These are phyloP conservation scores for Emydura subglobosa DNA, from an alignment of 2,113 vertebrate genomes.

Conservation along the genomic window DNA sequence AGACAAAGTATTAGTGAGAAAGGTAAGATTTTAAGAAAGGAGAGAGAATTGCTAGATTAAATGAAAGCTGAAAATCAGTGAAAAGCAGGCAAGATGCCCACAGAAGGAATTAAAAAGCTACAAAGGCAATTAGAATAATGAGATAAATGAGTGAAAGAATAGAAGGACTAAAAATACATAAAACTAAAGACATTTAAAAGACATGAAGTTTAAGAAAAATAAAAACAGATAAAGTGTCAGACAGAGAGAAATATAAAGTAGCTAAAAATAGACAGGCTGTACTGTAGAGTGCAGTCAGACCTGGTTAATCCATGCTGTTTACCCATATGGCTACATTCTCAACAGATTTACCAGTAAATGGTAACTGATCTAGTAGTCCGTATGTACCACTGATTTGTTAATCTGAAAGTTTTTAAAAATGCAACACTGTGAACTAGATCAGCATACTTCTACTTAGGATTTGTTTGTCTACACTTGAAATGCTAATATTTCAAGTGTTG, in stretches of 20 bases:
- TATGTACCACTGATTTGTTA: neutral
- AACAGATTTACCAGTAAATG: neutral
- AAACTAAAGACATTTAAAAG: neutral
- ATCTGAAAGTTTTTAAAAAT: neutral
- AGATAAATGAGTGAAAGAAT: neutral
- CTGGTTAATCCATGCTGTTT: constrained; percentile 36
- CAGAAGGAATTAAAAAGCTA: neutral
- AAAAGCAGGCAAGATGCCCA: neutral
- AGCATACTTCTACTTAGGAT: neutral
- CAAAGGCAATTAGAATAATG: neutral
- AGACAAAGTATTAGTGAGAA: neutral
- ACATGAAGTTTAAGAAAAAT: neutral
- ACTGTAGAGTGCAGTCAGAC: neutral
- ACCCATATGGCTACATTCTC: constrained; percentile 6
- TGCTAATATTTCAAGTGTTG: neutral
- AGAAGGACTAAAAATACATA: neutral
- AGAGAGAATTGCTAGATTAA: neutral
- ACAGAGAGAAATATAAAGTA: neutral
- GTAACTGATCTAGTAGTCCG: constrained; percentile 26
- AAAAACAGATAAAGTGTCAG: neutral
- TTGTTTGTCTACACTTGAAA: neutral
- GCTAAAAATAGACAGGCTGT: neutral
- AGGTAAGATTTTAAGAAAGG: neutral
- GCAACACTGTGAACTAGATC: neutral
- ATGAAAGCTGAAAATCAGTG: neutral